Evolutionary conservation across 2,113 vertebrate genomes (phyloP), one percentile per base, ranked within the genome.

Genomic region (Sturnira hondurensis): DNA sequence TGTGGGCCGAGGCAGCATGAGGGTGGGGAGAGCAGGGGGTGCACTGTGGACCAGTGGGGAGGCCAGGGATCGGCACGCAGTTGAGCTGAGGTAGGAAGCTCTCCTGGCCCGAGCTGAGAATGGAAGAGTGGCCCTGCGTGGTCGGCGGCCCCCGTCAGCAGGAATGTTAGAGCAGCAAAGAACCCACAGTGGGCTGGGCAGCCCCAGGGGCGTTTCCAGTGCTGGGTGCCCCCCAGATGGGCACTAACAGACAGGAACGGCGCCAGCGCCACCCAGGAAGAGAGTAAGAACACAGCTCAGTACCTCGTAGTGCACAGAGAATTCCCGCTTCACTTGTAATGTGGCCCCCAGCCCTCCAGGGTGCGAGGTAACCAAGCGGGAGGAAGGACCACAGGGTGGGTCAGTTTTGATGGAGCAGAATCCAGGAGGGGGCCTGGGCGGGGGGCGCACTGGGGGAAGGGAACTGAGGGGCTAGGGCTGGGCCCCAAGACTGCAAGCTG

Each of bases 11-110:
- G 65, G 65, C 65, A 45, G 58, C 13, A 58, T 4, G 4, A 4
- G 74, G 52, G 73, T 2, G 2, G 47, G 68, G 22, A 20, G 28
- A 58, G 56, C 65, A 41, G 22, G 73, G 41, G 56, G 4, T 4
- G 12, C 36, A 19, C 50, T 2, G 0, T 0, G 28, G 9, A 14
- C 38, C 11, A 31, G 17, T 2, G 11, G 28, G 56, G 47, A 68
- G 28, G 36, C 20, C 0, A 0, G 26, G 19, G 86, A 15, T 20
- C 31, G n/a, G 74, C n/a, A 17, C 8, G 17, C n/a, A 52, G 86
- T 1, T 28, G 7, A 68, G 33, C 56, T 28, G 26, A 45, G 84
- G 63, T 50, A 58, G n/a, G 9, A 76, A 74, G 52, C 28, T 15
- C 84, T 54, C 41, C 84, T 3, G 47, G 56, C 70, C 56, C 14